phyloP scores from a whole-genome alignment of 2,113 vertebrate species.

The Crotalus viridis region DNA sequence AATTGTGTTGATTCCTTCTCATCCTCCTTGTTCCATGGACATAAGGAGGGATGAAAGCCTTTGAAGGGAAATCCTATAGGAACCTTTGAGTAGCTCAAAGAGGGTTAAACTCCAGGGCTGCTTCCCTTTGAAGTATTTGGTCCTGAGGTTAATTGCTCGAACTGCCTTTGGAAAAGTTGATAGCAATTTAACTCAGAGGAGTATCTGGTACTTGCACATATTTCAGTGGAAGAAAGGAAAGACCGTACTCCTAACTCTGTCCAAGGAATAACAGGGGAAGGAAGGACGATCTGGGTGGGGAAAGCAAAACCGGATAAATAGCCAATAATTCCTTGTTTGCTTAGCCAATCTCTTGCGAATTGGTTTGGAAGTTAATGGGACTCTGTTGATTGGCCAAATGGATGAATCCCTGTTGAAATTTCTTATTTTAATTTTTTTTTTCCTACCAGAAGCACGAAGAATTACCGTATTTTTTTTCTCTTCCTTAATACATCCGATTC shows the following conservation, averaged over 20 bases:
- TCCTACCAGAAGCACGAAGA: constrained; percentile 66
- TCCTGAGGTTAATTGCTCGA: constrained; percentile 93
- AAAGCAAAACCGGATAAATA: constrained; percentile 80
- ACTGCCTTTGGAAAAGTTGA: constrained; percentile 94
- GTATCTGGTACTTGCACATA: constrained; percentile 97
- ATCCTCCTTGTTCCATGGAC: constrained; percentile 40
- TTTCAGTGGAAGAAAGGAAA: constrained; percentile 70
- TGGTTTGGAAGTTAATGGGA: constrained; percentile 80
- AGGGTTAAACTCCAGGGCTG: constrained; percentile 88
- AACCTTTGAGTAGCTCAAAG: constrained; percentile 78
- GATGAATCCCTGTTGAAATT: constrained; percentile 61
- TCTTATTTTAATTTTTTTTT: constrained; percentile 48
- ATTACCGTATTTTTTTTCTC: constrained; percentile 41
- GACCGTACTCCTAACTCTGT: background rate
- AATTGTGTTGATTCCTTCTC: constrained; percentile 71
- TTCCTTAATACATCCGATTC: constrained; percentile 51
- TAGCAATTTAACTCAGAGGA: constrained; percentile 94
- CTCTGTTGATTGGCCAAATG: constrained; percentile 77
- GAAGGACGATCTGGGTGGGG: constrained; percentile 57
- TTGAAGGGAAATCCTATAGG: constrained; percentile 82
- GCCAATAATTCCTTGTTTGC: constrained; percentile 94
- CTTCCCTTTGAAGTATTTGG: constrained; percentile 89
- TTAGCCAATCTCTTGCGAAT: constrained; percentile 90
- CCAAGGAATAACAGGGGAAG: constrained; percentile 68
- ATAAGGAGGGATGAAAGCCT: constrained; percentile 80